Conservation (phyloP, 2,113 vertebrate species). For the Amia ocellicauda region DNA sequence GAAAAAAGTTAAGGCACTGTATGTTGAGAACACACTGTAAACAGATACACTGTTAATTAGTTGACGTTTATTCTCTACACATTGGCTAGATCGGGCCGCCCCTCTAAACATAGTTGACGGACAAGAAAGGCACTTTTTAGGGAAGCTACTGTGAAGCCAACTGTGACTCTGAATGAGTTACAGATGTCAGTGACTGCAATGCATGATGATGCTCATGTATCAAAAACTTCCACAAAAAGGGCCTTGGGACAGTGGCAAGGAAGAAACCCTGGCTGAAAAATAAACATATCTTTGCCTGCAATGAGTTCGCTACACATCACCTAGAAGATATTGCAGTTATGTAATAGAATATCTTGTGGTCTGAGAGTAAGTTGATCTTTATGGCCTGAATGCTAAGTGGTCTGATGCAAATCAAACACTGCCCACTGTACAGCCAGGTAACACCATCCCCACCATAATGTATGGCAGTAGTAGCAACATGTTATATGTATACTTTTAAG, state of each 20-base stretch:
- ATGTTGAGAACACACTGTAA: no score
- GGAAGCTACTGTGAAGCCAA: background rate
- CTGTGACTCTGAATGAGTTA: background rate
- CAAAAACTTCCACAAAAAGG: background rate
- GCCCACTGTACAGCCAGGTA: background rate
- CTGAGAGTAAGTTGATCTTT: background rate
- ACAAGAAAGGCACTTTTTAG: constrained; percentile 3
- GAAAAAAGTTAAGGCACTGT: no score
- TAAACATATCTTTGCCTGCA: background rate
- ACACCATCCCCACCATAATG: background rate
- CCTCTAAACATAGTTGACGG: background rate
- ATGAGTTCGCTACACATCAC: background rate
- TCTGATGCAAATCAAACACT: background rate
- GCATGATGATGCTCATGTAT: background rate
- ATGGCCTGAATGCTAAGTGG: background rate
- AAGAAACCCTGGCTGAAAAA: constrained; percentile 1
- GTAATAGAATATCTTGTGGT: background rate
- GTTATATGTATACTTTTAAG: no score
- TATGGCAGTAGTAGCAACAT: background rate
- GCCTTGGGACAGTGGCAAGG: background rate
- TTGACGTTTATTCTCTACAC: no score
- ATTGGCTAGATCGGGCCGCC: background rate
- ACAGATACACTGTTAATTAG: no score
- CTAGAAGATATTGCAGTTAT: background rate
- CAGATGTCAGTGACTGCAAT: background rate